phyloP scores from a whole-genome alignment of 2,888 invertebrate species.

The Spisula subtruncata region DNA sequence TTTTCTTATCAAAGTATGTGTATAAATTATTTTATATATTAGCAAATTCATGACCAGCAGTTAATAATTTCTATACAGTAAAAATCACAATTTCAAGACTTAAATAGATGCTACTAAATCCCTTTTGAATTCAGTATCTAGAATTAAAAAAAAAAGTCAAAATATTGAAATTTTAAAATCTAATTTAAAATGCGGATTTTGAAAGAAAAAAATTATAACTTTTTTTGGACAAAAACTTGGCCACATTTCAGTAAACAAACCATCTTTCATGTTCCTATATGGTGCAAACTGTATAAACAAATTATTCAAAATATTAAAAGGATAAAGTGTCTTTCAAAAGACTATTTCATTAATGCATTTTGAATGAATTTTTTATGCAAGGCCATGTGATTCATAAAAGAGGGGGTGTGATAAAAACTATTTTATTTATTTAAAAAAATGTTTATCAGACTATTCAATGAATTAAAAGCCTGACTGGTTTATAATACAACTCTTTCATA shows the following conservation, averaged over 20 bases:
- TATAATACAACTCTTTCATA: not conserved
- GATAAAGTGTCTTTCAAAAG: not conserved
- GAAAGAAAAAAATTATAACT: not conserved
- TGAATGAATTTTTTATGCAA: not conserved
- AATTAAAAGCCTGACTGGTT: not conserved
- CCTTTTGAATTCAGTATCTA: no score
- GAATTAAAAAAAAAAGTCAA: no score
- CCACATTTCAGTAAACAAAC: not conserved
- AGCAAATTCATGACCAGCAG: no score
- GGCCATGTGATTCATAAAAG: not conserved
- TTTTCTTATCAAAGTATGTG: no score
- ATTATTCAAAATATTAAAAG: no score
- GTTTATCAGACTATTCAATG: not conserved
- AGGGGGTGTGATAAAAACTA: not conserved
- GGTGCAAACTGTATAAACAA: not conserved
- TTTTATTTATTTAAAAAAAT: not conserved
- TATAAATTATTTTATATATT: no score
- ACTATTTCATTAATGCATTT: not conserved
- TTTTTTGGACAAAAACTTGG: not conserved
- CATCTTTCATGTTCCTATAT: not conserved
- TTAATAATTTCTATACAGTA: no score
- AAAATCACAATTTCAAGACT: no score
- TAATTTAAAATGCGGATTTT: not conserved
- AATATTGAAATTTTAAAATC: not conserved
- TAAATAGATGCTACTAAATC: no score